These are phyloP conservation scores for Ostrea denselamellosa DNA, from an alignment of 1,140 invertebrate species.

Conservation along the genomic window DNA sequence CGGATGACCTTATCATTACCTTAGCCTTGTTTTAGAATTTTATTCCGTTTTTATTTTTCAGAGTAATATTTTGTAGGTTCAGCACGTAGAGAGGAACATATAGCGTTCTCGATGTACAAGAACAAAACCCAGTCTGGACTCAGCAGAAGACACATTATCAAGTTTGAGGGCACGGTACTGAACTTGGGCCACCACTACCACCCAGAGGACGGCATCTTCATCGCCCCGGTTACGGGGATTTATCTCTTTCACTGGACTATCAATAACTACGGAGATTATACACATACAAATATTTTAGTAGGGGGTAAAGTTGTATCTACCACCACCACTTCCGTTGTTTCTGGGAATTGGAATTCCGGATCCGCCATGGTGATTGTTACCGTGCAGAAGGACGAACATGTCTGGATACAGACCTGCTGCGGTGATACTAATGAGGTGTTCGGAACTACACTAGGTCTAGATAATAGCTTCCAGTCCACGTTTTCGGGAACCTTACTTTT, in stretches of 20 bases:
- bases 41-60: too few species aligned
- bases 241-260: not conserved
- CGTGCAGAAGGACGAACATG: not conserved
- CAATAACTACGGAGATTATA: not conserved
- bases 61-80: not conserved
- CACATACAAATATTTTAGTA: not conserved
- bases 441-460: not conserved
- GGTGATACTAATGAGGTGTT: not conserved
- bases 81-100: not conserved
- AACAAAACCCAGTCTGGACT: not conserved
- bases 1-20: not conserved
- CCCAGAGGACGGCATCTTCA: not conserved
- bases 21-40: not conserved
- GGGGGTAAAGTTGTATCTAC: not conserved
- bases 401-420: not conserved
- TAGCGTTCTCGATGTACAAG: not conserved
- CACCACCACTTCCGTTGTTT: not conserved
- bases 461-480: not conserved
- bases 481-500: conserved; percentile 7
- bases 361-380: not conserved
- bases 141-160: not conserved
- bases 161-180: not conserved
- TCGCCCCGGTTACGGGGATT: not conserved
- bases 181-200: not conserved
- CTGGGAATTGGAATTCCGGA: not conserved